Evolutionary conservation across 2,113 vertebrate species (phyloP), one percentile per base, ranked within the genome.

Genomic region (Pelvicachromis taeniatus): DNA sequence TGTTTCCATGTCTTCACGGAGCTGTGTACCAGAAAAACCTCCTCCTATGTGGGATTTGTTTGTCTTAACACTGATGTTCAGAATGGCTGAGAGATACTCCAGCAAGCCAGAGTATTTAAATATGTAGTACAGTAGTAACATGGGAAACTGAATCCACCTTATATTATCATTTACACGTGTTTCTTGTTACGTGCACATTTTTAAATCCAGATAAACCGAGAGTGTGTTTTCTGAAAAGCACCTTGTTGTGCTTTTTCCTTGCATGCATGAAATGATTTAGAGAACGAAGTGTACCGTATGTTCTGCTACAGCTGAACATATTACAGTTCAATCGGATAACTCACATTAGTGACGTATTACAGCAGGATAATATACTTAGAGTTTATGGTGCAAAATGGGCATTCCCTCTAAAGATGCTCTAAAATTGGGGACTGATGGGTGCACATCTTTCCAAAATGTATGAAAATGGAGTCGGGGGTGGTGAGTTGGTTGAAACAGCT

Each of bases 281-380:
- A 26, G 65, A 70, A 70, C 2, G 0, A 45, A 70, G 26, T 45
- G n/a, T n/a, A n/a, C n/a, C n/a, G 40, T 61, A 13, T 0, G 0
- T 70, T 45, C 40, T 70, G 38, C 65, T 17, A 16, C 21, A 70
- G 65, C 40, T 70, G 21, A 70, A 45, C 21, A 70, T 70, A 70
- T 70, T 48, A 42, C 21, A 0, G 14, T 16, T 70, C 40, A 68
- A 42, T 68, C 63, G 45, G 65, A 48, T 21, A 70, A 70, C 65
- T 70, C 21, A 26, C 7, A 26, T 70, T 70, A 45, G 65, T 45
- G 40, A 45, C 1, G 3, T 70, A 45, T 70, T 45, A 45, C n/a
- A 3, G 1, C 1, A 63, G 35, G n/a, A 70, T 42, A 70, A 45
- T 70, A 70, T 70, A 45, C 7, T 70, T 4, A 9, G 35, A 68